Conservation (phyloP, 2,797 vertebrate genomes). For the Pampus argenteus region DNA sequence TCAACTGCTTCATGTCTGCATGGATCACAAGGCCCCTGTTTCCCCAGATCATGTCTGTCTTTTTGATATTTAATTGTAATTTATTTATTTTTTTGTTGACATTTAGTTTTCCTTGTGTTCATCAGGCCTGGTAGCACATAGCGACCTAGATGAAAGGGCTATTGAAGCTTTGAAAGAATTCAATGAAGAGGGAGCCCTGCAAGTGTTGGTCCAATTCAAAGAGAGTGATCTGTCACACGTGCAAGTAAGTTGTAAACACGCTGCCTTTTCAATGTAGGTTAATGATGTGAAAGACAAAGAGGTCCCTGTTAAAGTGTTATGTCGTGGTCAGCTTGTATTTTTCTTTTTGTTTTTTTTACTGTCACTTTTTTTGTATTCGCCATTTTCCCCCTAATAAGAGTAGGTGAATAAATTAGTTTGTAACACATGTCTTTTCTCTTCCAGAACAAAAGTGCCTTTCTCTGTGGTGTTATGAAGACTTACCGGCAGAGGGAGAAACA, state of each 20-base stretch:
- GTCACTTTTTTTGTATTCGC: too few species aligned
- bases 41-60: background rate
- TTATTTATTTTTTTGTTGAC: background rate
- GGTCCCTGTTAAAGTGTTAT: background rate
- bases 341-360: too few species aligned
- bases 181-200: slow-evolving; percentile 96
- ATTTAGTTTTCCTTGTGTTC: slow-evolving; percentile 13
- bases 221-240: slow-evolving; percentile 99
- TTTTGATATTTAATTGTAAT: too few species aligned
- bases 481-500: slow-evolving; percentile 98
- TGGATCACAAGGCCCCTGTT: slow-evolving; percentile 1
- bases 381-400: accelerated
- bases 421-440: slow-evolving; percentile 1
- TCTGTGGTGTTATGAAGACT: slow-evolving; percentile 99
- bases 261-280: too few species aligned
- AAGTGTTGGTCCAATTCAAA: slow-evolving; percentile 97
- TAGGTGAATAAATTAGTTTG: background rate
- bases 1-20: background rate
- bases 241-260: slow-evolving; percentile 84
- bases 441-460: slow-evolving; percentile 99
- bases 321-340: too few species aligned
- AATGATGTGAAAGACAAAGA: background rate
- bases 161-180: slow-evolving; percentile 98
- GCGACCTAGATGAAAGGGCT: slow-evolving; percentile 97
- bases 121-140: slow-evolving; percentile 95